Evolutionary conservation across 2,888 invertebrate species (phyloP), one percentile per base, ranked within the genome.

Genomic region (Beris morrisii): DNA sequence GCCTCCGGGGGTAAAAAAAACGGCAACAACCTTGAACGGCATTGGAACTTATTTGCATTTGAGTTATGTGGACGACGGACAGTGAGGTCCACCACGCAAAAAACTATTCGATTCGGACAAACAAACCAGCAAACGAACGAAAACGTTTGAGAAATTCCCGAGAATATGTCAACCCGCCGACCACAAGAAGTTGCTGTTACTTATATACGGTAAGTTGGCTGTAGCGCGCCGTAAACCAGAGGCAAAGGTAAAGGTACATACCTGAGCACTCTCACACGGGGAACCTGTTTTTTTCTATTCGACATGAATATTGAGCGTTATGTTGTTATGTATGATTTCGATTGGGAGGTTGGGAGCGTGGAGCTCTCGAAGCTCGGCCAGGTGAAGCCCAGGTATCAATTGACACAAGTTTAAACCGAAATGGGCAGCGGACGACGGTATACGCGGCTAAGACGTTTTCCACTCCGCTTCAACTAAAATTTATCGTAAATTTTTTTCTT

Each of bases 21-120:
- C 58, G 63, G 55, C 54, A 69, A 66, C 68, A 69, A 64, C 68
- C 68, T 69, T 69, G 68, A 66, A 69, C 68, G 68, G 68, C 68
- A 69, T 69, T 69, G 68, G 66, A 31, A 66, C 66, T 66, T 54
- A 69, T 69, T 69, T 69, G 66, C 66, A 69, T 69, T 66, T 66
- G 64, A 64, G 66, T 64, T 66, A 66, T 69, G 64, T 66, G 64
- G 11, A 53, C 67, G 55, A 28, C 46, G 52, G 57, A 38, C 50
- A 50, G 38, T 22, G 22, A 22, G 22, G 22, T 22, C 61, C 61
- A 52, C 50, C 64, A 64, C 64, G 64, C 44, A 54, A 45, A 64
- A 64, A 64, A 64, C 38, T 38, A 61, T 38, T 50, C 50, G 22
- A 22, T 38, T 50, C 38, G 61, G 43, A 52, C 61, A 61, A 38